Evolutionary conservation across 2,113 vertebrate species (phyloP).

Genomic region (Promerops cafer): DNA sequence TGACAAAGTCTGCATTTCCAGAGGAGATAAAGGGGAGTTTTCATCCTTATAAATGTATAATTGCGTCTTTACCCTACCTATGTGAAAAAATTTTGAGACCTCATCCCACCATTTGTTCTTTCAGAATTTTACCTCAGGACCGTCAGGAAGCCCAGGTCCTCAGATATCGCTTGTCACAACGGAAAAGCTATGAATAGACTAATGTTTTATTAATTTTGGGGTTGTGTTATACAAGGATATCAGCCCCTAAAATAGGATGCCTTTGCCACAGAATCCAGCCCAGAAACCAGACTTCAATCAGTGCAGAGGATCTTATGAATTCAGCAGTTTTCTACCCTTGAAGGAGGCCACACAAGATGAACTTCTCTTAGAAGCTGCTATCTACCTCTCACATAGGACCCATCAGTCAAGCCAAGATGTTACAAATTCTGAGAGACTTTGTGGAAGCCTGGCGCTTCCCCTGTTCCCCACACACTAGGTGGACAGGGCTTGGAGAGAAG

Average conservation of each 20-base stretch:
- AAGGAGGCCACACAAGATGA: not conserved
- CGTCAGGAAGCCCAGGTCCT: not conserved
- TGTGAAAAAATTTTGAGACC: not conserved
- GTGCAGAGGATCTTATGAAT: not conserved
- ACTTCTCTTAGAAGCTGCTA: not conserved
- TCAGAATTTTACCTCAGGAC: not conserved
- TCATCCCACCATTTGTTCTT: not conserved
- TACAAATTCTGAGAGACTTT: not conserved
- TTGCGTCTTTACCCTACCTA: not conserved
- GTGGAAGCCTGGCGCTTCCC: not conserved
- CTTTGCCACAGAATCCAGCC: not conserved
- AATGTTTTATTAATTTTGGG: not conserved
- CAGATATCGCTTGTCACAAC: not conserved
- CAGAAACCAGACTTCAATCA: not conserved
- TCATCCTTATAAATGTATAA: not conserved
- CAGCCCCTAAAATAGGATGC: not conserved
- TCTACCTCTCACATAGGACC: accelerated
- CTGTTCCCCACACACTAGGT: not conserved
- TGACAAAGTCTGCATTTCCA: not conserved
- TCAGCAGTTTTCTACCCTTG: not conserved
- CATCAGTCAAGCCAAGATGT: not conserved
- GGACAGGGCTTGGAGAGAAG: not conserved
- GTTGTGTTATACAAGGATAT: not conserved
- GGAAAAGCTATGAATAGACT: not conserved
- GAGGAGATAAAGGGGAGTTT: accelerated